phyloP scores from a whole-genome alignment of 2,797 vertebrate species.

The Falco biarmicus region DNA sequence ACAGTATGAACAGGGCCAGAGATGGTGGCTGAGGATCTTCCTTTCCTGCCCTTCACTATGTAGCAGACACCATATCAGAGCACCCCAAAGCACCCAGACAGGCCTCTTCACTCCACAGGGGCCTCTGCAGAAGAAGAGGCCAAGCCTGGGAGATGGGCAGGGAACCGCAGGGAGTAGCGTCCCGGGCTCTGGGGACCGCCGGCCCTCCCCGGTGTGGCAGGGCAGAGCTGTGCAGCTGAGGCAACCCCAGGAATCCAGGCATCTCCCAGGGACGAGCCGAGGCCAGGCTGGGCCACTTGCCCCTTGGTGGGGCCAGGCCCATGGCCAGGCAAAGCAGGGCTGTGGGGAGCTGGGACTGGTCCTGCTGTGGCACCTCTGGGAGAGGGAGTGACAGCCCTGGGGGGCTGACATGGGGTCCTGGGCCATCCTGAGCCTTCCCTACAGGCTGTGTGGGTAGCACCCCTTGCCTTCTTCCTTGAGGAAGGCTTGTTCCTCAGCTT shows the following conservation, averaged over 20 bases:
- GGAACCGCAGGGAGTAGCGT: no score
- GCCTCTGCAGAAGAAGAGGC: neutral
- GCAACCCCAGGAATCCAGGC: neutral
- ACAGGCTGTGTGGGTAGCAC: neutral
- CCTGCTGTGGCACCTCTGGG: rapidly evolving
- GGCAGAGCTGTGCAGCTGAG: neutral
- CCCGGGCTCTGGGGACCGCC: rapidly evolving
- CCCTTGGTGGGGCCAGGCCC: no score
- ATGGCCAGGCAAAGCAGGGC: neutral
- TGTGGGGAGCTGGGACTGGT: neutral
- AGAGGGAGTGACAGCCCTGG: neutral
- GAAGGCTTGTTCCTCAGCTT: neutral
- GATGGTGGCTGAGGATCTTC: neutral
- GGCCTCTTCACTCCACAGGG: neutral
- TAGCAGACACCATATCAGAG: neutral
- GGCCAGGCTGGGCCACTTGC: no score
- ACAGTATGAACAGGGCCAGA: neutral
- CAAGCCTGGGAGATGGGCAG: neutral
- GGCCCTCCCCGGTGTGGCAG: rapidly evolving
- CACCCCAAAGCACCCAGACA: neutral
- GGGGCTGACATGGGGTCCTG: neutral
- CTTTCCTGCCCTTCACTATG: neutral
- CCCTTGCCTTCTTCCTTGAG: neutral
- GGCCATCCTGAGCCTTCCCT: neutral
- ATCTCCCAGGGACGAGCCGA: rapidly evolving